Percentiles rank a stretch among this genome's conserved stretches.
These are phyloP conservation scores for Drosophila cognata DNA, from an alignment of 2,888 invertebrate genomes.

Conservation along the genomic window DNA sequence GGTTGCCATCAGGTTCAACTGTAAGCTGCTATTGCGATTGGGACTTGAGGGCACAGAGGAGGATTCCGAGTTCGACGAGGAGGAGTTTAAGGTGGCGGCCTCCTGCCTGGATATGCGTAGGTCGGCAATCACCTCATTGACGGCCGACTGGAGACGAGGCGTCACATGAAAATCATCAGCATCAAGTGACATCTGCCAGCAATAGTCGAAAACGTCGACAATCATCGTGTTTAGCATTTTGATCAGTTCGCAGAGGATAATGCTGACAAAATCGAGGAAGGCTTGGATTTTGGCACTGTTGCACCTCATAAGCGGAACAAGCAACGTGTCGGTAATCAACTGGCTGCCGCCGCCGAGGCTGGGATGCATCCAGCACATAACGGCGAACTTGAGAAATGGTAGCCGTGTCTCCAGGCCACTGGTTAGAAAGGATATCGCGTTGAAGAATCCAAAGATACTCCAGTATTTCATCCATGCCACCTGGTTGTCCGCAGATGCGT, in stretches of 20 bases:
- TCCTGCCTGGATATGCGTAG: slow-evolving; percentile 33
- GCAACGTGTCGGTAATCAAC: too few relatives aligned
- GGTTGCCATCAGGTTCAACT: too few relatives aligned
- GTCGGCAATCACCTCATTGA: slow-evolving; percentile 28
- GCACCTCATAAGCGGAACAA: slow-evolving; percentile 88
- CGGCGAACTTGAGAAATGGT: slow-evolving; percentile 97
- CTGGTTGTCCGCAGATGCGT: slow-evolving; percentile 90
- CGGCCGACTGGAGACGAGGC: too few relatives aligned
- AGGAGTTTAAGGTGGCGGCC: neutral
- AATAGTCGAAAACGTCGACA: slow-evolving; percentile 38
- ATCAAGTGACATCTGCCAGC: slow-evolving; percentile 13
- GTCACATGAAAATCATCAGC: too few relatives aligned
- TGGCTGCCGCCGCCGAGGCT: too few relatives aligned
- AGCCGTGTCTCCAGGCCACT: slow-evolving; percentile 96
- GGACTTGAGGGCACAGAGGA: neutral
- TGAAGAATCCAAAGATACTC: slow-evolving; percentile 98
- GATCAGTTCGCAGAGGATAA: slow-evolving; percentile 33
- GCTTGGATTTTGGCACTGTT: slow-evolving; percentile 88
- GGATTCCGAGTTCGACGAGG: too few relatives aligned
- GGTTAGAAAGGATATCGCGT: slow-evolving; percentile 95
- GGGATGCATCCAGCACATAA: slow-evolving; percentile 87
- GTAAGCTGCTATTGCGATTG: too few relatives aligned
- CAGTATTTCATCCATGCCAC: slow-evolving; percentile 99
- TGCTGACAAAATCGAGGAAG: neutral
- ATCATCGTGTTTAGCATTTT: slow-evolving; percentile 24